Conservation (phyloP, 2,888 invertebrate species). For the Amiota minor region DNA sequence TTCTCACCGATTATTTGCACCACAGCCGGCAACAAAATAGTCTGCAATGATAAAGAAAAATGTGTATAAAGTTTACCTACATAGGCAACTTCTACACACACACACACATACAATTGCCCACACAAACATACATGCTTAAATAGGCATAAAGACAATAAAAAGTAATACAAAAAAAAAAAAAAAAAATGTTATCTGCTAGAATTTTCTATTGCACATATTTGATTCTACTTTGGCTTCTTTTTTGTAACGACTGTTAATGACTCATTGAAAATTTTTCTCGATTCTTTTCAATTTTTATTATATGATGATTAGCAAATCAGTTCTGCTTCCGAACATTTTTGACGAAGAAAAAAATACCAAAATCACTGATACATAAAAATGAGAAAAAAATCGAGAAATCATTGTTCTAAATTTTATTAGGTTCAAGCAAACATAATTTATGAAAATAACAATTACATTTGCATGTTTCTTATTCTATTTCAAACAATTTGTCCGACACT, state of each 20-base stretch:
- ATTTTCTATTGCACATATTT: conserved; percentile 52
- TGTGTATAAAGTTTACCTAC: conserved; percentile 1
- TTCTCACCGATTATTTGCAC: neutral
- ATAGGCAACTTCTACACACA: conserved; percentile 11
- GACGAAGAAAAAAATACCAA: conserved; percentile 73
- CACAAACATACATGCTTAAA: conserved; percentile 31
- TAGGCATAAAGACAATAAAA: conserved; percentile 33
- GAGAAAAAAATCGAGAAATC: conserved; percentile 47
- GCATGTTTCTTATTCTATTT: conserved; percentile 46
- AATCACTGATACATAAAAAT: conserved; percentile 58
- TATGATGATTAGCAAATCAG: conserved; percentile 70
- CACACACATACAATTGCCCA: conserved; percentile 20
- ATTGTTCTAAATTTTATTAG: conserved; percentile 9
- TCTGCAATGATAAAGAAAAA: neutral
- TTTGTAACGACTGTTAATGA: conserved; percentile 32
- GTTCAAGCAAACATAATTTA: neutral
- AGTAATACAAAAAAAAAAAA: conserved; percentile 12
- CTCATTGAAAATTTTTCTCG: conserved; percentile 39
- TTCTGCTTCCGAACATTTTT: conserved; percentile 73
- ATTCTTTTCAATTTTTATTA: conserved; percentile 48
- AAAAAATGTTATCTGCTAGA: conserved; percentile 55
- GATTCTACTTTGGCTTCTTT: conserved; percentile 14
- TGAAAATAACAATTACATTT: conserved; percentile 29
- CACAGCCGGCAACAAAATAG: conserved; percentile 10
- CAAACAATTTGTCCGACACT: conserved; percentile 32